Conservation (phyloP, 1,140 invertebrate species). For the Aphelinus certus region DNA sequence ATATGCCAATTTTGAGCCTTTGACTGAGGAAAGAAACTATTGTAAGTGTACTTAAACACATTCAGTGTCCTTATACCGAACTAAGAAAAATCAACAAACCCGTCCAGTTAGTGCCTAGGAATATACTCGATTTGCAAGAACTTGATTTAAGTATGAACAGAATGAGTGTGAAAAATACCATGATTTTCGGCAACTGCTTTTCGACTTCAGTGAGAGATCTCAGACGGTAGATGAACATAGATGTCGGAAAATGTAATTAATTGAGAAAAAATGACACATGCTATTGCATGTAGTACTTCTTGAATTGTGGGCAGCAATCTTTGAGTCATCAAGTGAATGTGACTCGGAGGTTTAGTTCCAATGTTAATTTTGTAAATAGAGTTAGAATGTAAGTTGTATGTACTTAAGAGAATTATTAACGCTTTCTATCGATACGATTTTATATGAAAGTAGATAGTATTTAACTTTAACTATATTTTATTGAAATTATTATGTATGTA, state of each 20-base stretch:
- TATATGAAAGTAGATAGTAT: conserved; percentile 53
- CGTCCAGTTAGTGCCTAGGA: conserved; percentile 61
- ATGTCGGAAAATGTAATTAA: conserved; percentile 21
- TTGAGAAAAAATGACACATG: conserved; percentile 9
- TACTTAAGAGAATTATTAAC: conserved; percentile 48
- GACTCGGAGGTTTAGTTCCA: conserved; percentile 29
- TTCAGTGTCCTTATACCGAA: conserved; percentile 55
- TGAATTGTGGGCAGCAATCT: conserved; percentile 12
- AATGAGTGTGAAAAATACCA: conserved; percentile 18
- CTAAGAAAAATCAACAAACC: conserved; percentile 47
- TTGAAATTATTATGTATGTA: conserved; percentile 32
- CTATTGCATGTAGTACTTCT: conserved; percentile 25
- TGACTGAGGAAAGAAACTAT: conserved; percentile 21
- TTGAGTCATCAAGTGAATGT: conserved; percentile 8
- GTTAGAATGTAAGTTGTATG: conserved; percentile 43
- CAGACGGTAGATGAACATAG: conserved; percentile 20
- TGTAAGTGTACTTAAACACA: conserved; percentile 58
- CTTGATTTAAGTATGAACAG: conserved; percentile 41
- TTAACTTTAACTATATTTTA: conserved; percentile 46
- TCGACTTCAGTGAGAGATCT: conserved; percentile 28
- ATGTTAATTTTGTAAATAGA: conserved; percentile 61
- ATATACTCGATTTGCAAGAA: conserved; percentile 45
- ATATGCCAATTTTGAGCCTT: conserved; percentile 32
- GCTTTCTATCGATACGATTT: conserved; percentile 54
- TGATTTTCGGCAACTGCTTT: conserved; percentile 7